These are phyloP conservation scores for Silvanus unidentatus DNA, from an alignment of 2,888 invertebrate genomes.

Conservation along the genomic window DNA sequence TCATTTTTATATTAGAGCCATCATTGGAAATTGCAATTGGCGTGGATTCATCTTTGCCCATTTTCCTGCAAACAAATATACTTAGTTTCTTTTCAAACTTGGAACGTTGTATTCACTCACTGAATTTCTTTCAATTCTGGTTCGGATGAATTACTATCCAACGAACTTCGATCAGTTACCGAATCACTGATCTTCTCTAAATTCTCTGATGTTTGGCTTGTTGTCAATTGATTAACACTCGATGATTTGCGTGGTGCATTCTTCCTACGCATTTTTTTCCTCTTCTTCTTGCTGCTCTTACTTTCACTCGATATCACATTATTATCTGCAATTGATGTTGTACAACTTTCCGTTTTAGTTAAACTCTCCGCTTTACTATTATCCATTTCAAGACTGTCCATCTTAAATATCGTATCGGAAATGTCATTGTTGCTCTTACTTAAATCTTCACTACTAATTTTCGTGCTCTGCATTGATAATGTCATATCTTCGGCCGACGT, in stretches of 20 bases:
- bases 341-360: conserved; percentile 4
- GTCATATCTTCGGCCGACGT: conserved; percentile 41
- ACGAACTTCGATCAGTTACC: conserved; percentile 42
- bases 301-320: conserved; percentile 40
- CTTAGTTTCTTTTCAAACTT: not conserved
- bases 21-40: conserved; percentile 7
- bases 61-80: conserved; percentile 14
- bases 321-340: not conserved
- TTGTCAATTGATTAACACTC: conserved; percentile 50
- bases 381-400: conserved; percentile 57
- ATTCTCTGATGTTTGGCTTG: conserved; percentile 46
- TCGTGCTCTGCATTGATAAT: conserved; percentile 36
- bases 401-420: conserved; percentile 61
- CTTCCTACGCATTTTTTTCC: conserved; percentile 78
- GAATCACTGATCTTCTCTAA: conserved; percentile 36
- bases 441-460: conserved; percentile 37
- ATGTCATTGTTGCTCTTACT: conserved; percentile 41
- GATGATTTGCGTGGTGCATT: conserved; percentile 63
- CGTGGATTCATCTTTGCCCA: conserved; percentile 5
- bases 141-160: conserved; percentile 43
- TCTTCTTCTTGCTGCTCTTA: conserved; percentile 65
- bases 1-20: conserved; percentile 33
- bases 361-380: conserved; percentile 30
- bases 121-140: conserved; percentile 43
- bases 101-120: conserved; percentile 21